These are phyloP conservation scores for Protobothrops flavoviridis DNA, from an alignment of 2,113 vertebrate genomes.

Conservation along the genomic window DNA sequence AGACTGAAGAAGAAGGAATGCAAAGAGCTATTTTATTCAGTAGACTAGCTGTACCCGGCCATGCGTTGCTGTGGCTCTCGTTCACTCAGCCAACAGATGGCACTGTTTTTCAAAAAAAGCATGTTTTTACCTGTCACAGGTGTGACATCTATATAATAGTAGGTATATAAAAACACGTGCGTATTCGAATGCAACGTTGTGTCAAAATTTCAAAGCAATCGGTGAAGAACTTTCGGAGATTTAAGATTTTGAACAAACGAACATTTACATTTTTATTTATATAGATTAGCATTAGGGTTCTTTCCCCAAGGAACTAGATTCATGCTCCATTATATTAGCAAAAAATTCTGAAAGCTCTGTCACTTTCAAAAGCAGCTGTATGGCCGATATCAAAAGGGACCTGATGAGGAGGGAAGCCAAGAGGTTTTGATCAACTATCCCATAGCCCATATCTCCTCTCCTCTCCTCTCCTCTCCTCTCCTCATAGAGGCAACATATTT, in stretches of 20 bases:
- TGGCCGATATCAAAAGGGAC: neutral
- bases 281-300: neutral
- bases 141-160: too few species aligned
- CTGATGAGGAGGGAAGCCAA: neutral
- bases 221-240: too few species aligned
- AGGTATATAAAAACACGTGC: too few species aligned
- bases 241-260: too few species aligned
- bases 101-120: too few species aligned
- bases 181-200: too few species aligned
- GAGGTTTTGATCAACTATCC: neutral
- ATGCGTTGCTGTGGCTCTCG: too few species aligned
- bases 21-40: neutral
- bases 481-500: neutral
- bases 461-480: too few species aligned
- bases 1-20: neutral
- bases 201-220: too few species aligned
- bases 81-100: too few species aligned
- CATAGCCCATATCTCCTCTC: neutral
- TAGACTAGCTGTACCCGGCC: neutral
- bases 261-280: too few species aligned
- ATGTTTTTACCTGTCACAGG: too few species aligned
- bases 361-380: neutral
- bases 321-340: neutral
- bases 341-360: neutral
- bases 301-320: neutral